A percentile compares a stretch with the other conserved stretches of the same genome.
Conservation (phyloP, 2,113 vertebrate genomes). For the rat (Rattus norvegicus) region DNA sequence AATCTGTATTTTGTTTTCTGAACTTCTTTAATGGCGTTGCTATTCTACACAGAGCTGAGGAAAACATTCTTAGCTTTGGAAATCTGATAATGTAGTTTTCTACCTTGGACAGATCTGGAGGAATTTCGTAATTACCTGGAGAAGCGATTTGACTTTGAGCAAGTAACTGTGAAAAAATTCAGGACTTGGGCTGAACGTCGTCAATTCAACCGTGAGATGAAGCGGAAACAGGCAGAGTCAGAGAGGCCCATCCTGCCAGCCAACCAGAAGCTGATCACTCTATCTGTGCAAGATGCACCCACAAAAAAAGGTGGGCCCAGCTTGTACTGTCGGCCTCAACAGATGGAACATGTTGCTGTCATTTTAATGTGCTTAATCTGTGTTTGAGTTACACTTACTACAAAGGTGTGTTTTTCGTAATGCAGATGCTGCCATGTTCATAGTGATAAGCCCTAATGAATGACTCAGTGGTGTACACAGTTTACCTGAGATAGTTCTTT, state of each 20-base stretch:
- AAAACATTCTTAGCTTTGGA: background rate
- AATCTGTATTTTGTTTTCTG: background rate
- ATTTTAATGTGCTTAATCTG: background rate
- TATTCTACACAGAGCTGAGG: background rate
- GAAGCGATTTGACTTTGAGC: conserved; percentile 98
- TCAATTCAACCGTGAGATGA: conserved; percentile 99
- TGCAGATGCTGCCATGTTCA: background rate
- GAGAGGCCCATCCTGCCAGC: conserved; percentile 98
- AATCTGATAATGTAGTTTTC: background rate
- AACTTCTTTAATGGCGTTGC: background rate
- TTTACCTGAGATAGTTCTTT: conserved; percentile 36
- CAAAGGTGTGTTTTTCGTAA: background rate
- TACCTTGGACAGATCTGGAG: conserved; percentile 90
- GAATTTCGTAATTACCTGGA: conserved; percentile 95
- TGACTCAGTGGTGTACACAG: background rate
- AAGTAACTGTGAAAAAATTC: conserved; percentile 99
- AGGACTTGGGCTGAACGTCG: conserved; percentile 98
- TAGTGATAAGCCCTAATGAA: background rate
- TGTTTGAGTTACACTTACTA: background rate
- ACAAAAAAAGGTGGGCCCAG: conserved; percentile 94
- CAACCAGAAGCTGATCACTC: conserved; percentile 98
- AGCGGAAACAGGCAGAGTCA: conserved; percentile 96
- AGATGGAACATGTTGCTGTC: background rate
- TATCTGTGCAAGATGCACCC: conserved; percentile 97
- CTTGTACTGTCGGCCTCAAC: background rate